Conservation (phyloP, 1,140 invertebrate genomes). For the Tetragnatha versicolor region DNA sequence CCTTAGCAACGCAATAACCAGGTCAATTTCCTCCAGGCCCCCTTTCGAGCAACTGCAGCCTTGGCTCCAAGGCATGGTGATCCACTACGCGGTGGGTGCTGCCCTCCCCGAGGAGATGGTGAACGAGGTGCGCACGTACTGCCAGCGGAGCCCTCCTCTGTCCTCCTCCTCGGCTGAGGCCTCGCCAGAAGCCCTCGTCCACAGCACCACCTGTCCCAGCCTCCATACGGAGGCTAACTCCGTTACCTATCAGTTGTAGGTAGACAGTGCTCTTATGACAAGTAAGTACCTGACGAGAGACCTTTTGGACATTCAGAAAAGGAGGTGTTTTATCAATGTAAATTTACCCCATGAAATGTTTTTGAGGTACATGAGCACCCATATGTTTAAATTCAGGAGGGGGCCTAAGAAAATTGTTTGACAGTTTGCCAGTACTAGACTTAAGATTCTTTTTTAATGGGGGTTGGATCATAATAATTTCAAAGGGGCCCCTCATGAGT, state of each 20-base stretch:
- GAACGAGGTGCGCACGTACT: constrained; percentile 78
- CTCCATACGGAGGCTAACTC: constrained; percentile 61
- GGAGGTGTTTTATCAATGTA: background rate
- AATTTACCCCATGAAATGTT: background rate
- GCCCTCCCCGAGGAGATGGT: constrained; percentile 73
- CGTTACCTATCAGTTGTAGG: constrained; percentile 34
- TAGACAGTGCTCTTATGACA: background rate
- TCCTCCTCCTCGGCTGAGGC: constrained; percentile 66
- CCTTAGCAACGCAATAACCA: no score
- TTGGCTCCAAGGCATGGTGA: constrained; percentile 79
- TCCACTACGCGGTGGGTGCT: constrained; percentile 73
- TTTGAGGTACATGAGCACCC: background rate
- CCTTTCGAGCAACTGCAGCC: constrained; percentile 85
- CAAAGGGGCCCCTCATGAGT: no score
- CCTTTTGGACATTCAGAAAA: background rate
- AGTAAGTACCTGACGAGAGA: background rate
- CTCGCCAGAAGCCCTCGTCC: constrained; percentile 68
- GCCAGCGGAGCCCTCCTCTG: constrained; percentile 58
- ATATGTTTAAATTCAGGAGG: background rate
- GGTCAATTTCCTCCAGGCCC: constrained; percentile 72
- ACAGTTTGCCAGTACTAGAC: background rate
- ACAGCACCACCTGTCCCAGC: constrained; percentile 59
- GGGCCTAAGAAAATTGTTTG: background rate
- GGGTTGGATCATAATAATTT: no score
- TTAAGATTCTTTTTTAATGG: no score